Conservation (phyloP, 1,140 invertebrate genomes). For the Drosophila melanica region DNA sequence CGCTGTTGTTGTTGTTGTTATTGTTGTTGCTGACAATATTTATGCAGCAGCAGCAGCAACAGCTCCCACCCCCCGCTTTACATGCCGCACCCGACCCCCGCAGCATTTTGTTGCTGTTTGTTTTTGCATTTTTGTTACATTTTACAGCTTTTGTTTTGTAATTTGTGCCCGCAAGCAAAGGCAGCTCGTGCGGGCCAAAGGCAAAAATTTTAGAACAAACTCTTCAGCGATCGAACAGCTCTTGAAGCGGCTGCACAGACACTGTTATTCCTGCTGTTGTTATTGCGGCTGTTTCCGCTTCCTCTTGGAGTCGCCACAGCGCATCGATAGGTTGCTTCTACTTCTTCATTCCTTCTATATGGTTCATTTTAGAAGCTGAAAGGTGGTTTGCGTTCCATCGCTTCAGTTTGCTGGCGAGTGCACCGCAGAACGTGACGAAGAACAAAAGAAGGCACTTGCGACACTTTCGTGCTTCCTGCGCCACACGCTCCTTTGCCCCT, state of each 20-base stretch:
- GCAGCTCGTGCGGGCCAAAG: constrained; percentile 36
- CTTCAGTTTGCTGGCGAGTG: constrained; percentile 40
- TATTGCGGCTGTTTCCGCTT: constrained; percentile 72
- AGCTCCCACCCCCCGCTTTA: constrained; percentile 8
- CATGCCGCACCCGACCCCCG: too few relatives aligned
- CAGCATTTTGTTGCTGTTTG: constrained; percentile 51
- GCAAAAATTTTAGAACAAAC: constrained; percentile 47
- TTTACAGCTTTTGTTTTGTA: constrained; percentile 76
- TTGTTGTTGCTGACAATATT: constrained; percentile 75
- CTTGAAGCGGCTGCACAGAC: constrained; percentile 35
- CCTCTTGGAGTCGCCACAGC: constrained; percentile 43
- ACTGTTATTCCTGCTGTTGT: background rate
- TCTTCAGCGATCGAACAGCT: constrained; percentile 66
- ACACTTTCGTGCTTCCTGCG: constrained; percentile 19
- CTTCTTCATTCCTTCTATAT: too few relatives aligned
- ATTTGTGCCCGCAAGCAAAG: constrained; percentile 66
- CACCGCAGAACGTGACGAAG: constrained; percentile 83
- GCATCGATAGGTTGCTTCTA: constrained; percentile 16
- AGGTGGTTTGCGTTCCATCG: constrained; percentile 51
- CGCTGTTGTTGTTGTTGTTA: constrained; percentile 19
- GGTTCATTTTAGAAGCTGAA: too few relatives aligned
- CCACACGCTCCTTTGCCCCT: constrained; percentile 13
- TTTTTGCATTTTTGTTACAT: constrained; percentile 69
- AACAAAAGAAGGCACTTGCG: constrained; percentile 84
- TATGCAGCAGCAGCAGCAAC: constrained; percentile 80